phyloP scores from a whole-genome alignment of 2,888 invertebrate genomes.

The Bellardia bayeri region DNA sequence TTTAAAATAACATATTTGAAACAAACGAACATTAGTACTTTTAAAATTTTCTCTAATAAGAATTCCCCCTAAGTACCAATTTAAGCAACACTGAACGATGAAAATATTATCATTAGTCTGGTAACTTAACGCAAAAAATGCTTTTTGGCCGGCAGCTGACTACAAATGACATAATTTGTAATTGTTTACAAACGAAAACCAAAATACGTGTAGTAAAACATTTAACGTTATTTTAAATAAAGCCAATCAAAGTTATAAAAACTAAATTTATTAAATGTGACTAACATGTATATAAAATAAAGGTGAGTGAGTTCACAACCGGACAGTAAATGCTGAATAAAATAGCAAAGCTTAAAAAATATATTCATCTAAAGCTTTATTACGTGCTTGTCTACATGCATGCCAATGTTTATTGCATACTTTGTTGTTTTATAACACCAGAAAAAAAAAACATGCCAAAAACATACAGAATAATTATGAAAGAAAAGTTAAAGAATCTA shows the following conservation, averaged over 20 bases:
- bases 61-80: no score
- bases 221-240: slow-evolving; percentile 59
- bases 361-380: slow-evolving; percentile 39
- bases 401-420: slow-evolving; percentile 29
- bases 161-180: slow-evolving; percentile 51
- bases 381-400: slow-evolving; percentile 41
- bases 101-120: no score
- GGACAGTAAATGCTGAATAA: no score
- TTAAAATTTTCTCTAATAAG: no score
- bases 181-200: slow-evolving; percentile 64
- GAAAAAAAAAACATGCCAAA: slow-evolving; percentile 1
- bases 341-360: not conserved
- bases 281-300: slow-evolving; percentile 48
- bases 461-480: slow-evolving; percentile 11
- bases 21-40: no score
- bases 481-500: slow-evolving; percentile 1
- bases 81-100: no score
- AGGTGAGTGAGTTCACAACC: slow-evolving; percentile 42
- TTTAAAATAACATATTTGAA: no score
- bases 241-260: slow-evolving; percentile 5
- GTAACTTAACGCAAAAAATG: no score
- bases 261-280: slow-evolving; percentile 12
- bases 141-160: slow-evolving; percentile 45
- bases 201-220: slow-evolving; percentile 24
- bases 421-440: slow-evolving; percentile 54